These are phyloP conservation scores for Desmodus rotundus DNA, from an alignment of 2,113 vertebrate genomes.

Conservation along the genomic window DNA sequence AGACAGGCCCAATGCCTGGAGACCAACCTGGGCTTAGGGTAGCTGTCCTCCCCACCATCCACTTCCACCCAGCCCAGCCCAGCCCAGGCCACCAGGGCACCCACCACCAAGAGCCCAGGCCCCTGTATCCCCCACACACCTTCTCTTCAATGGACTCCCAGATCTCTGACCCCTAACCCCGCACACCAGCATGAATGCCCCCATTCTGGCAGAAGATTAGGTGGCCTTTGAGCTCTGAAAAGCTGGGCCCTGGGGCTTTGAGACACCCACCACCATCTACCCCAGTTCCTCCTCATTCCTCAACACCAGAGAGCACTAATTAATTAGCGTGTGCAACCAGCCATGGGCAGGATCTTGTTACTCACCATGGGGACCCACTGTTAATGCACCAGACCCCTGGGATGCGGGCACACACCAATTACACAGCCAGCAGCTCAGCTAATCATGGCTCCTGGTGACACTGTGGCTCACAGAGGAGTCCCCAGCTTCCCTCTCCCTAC, in stretches of 20 bases:
- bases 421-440: constrained; percentile 74
- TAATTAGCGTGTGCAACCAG: constrained; percentile 76
- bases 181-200: not conserved
- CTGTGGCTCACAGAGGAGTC: constrained; percentile 45
- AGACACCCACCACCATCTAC: constrained; percentile 1
- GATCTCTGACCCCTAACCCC: not conserved
- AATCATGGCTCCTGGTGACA: constrained; percentile 66
- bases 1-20: not conserved
- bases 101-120: not conserved
- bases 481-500: not conserved
- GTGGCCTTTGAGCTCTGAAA: constrained; percentile 2
- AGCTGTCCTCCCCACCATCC: not conserved
- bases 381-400: constrained; percentile 70
- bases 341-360: constrained; percentile 64
- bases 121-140: not conserved
- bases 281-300: constrained; percentile 43
- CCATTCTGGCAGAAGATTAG: not conserved
- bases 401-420: constrained; percentile 69
- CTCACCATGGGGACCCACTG: constrained; percentile 67
- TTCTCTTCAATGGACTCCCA: not conserved
- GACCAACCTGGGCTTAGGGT: not conserved
- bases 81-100: not conserved
- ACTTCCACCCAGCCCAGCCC: not conserved
- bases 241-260: constrained; percentile 4
- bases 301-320: constrained; percentile 62